Evolutionary conservation across 2,888 invertebrate species (phyloP).

Genomic region (Catonia carolina): DNA sequence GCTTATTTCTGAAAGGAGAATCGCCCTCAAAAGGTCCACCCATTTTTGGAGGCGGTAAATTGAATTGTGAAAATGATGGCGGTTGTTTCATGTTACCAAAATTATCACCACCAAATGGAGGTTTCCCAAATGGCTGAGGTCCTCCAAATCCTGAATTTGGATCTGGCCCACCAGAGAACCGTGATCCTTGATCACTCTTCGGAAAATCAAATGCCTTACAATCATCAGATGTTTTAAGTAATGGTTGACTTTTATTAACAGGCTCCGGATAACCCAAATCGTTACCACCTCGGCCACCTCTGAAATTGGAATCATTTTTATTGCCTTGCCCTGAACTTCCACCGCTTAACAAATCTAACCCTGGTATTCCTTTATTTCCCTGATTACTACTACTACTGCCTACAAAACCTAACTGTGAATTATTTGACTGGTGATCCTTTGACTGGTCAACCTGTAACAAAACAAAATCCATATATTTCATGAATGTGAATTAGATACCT

Average conservation of each 20-base stretch:
- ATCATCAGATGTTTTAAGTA: constrained; percentile 32
- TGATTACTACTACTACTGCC: background rate
- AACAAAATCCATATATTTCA: too few relatives aligned
- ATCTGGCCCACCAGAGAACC: background rate
- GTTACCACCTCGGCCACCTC: constrained; percentile 1
- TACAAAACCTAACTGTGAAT: constrained; percentile 3
- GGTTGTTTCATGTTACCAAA: constrained; percentile 7
- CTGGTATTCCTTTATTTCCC: constrained; percentile 56
- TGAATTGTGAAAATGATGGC: constrained; percentile 13
- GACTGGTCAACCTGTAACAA: constrained; percentile 10
- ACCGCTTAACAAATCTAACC: constrained; percentile 57
- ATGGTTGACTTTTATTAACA: constrained; percentile 20
- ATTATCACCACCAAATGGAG: constrained; percentile 26
- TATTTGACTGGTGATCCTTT: background rate
- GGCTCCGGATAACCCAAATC: constrained; percentile 12
- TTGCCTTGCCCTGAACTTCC: background rate
- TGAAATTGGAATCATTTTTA: background rate
- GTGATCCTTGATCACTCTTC: constrained; percentile 8
- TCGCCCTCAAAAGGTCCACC: background rate
- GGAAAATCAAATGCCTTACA: constrained; percentile 33
- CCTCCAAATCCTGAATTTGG: background rate
- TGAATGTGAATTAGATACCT: too few relatives aligned
- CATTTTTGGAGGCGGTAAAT: constrained; percentile 18
- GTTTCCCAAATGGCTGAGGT: constrained; percentile 11
- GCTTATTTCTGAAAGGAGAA: background rate